These are phyloP conservation scores for Nibea albiflora DNA, from an alignment of 2,113 vertebrate genomes.

Conservation along the genomic window DNA sequence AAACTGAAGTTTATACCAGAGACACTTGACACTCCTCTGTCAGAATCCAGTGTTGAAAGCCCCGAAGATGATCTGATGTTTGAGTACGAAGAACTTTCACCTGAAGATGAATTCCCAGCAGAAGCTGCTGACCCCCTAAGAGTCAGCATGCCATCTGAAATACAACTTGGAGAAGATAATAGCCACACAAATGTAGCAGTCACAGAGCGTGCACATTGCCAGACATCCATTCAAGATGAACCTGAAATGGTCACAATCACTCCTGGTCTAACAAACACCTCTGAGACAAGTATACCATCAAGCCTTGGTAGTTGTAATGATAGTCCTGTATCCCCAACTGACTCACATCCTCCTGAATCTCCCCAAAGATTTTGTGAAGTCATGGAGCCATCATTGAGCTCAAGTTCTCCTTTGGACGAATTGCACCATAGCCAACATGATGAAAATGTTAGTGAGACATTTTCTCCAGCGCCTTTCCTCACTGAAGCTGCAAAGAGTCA, in stretches of 20 bases:
- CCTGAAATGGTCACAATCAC: conserved; percentile 20
- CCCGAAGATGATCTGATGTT: conserved; percentile 22
- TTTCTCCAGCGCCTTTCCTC: neutral
- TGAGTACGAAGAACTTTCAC: conserved; percentile 46
- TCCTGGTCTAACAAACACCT: conserved; percentile 45
- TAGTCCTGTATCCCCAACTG: neutral
- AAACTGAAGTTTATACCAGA: conserved; percentile 59
- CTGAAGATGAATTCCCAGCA: conserved; percentile 21
- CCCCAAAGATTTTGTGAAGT: conserved; percentile 26
- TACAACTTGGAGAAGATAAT: conserved; percentile 15
- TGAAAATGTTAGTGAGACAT: conserved; percentile 30
- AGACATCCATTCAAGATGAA: conserved; percentile 39
- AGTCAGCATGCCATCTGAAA: conserved; percentile 3
- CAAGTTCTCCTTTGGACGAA: conserved; percentile 16
- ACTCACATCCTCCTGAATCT: conserved; percentile 36
- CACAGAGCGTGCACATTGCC: conserved; percentile 14
- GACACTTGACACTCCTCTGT: conserved; percentile 10
- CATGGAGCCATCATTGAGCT: conserved; percentile 5
- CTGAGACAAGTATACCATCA: conserved; percentile 36
- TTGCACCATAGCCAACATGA: conserved; percentile 8
- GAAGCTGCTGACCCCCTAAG: conserved; percentile 4
- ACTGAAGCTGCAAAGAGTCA: conserved; percentile 1
- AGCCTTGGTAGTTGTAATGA: neutral
- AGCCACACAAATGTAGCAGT: conserved; percentile 3
- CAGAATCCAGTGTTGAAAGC: conserved; percentile 42